Conservation (phyloP, 2,888 invertebrate species). For the Cetonia aurata region DNA sequence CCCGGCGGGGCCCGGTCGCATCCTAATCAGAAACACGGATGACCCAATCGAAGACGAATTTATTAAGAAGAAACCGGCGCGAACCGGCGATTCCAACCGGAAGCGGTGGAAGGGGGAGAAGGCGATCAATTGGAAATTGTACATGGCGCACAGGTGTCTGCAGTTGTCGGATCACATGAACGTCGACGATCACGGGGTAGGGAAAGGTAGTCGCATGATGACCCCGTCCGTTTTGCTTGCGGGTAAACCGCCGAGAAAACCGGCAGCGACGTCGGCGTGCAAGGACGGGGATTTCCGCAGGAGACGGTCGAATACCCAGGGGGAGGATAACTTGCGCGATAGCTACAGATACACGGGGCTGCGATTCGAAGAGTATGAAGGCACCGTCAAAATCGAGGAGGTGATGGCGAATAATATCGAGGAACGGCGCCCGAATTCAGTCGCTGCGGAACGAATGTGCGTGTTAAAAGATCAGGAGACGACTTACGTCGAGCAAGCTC, state of each 20-base stretch:
- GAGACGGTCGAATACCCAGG: background rate
- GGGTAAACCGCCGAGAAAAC: background rate
- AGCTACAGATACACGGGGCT: conserved; percentile 24
- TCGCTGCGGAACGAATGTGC: background rate
- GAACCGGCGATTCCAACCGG: background rate
- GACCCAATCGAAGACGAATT: conserved; percentile 6
- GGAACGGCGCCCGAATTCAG: background rate
- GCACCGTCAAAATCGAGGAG: conserved; percentile 35
- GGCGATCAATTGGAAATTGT: conserved; percentile 39
- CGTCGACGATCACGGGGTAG: conserved; percentile 2
- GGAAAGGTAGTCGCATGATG: background rate
- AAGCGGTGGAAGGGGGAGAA: conserved; percentile 18
- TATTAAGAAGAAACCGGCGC: conserved; percentile 23
- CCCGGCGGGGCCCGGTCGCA: background rate
- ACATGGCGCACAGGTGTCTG: conserved; percentile 35
- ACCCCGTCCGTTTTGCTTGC: background rate
- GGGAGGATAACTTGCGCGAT: conserved; percentile 1
- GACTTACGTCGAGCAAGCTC: background rate
- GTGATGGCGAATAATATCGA: conserved; percentile 22
- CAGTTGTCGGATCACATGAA: conserved; percentile 27
- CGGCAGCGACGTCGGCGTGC: background rate
- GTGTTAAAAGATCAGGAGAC: conserved; percentile 18
- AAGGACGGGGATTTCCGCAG: conserved; percentile 27
- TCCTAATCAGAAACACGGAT: conserved; percentile 30
- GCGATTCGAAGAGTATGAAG: conserved; percentile 35